Conservation (phyloP, 2,888 invertebrate species). For the Cremastinae sp. region DNA sequence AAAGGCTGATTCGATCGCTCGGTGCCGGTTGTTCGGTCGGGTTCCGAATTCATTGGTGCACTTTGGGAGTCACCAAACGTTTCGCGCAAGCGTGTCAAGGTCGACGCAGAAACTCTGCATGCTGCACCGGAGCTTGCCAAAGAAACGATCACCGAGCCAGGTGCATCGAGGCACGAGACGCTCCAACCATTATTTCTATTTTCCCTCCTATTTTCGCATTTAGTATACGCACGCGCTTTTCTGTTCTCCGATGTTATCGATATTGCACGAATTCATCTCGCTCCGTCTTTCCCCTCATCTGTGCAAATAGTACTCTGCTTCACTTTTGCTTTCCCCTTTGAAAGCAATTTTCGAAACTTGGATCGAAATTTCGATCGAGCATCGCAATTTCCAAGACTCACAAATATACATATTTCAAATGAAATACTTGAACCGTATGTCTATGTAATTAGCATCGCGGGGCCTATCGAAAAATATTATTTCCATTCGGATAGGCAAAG, state of each 20-base stretch:
- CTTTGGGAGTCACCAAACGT: constrained; percentile 57
- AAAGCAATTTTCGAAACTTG: no score
- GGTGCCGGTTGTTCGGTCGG: constrained; percentile 38
- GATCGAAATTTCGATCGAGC: no score
- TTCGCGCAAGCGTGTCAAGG: constrained; percentile 68
- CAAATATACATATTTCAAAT: no score
- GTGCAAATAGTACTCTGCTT: no score
- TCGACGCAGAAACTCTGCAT: constrained; percentile 59
- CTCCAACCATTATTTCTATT: constrained; percentile 53
- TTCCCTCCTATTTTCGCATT: not conserved
- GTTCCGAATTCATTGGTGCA: constrained; percentile 44
- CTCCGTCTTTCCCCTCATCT: no score
- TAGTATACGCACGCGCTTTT: no score
- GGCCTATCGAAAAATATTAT: no score
- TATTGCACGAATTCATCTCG: not conserved
- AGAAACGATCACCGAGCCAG: constrained; percentile 63
- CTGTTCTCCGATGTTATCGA: not conserved
- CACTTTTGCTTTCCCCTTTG: no score
- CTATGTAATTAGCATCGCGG: no score
- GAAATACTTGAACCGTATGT: no score
- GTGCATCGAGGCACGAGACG: constrained; percentile 64
- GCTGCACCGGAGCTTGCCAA: constrained; percentile 55
- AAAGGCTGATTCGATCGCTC: constrained; percentile 40
- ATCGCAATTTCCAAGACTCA: no score
- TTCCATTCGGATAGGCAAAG: not conserved